Base-by-base conservation (phyloP, 2,113 vertebrate species). In the Mionectes macconnelli region DNA sequence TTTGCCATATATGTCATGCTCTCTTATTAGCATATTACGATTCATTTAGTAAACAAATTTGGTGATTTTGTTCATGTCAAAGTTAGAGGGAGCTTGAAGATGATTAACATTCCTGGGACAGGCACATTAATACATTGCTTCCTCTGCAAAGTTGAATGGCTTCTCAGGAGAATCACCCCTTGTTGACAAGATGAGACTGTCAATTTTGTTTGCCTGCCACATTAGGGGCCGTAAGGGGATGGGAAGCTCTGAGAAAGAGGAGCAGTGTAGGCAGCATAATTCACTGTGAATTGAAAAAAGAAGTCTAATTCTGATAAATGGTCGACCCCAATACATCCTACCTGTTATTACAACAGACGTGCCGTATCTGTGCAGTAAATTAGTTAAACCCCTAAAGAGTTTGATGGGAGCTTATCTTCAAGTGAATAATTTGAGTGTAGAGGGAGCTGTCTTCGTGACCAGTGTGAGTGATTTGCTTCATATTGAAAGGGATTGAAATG, bases 141-240 rank as follows among this genome's bases (percentile, higher is more conserved):
- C 98, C 98, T 99, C 98, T 98, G 98, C 98, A 98, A 98, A 98
- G 98, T 98, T 98, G 98, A 98, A 98, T 98, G 97, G 98, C 97
- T 98, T 98, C 99, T 99, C 98, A 73, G 77, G 99, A 98, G 98
- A 99, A 98, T 98, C 95, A 47, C 98, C 98, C 98, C 98, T 97
- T 98, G 98, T 99, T 98, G 98, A 99, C 98, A 98, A 99, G 98
- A 99, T 98, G 99, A 99, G 99, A 98, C 98, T 98, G 98, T 99
- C 98, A 99, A 98, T 99, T 99, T 99, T 98, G 98, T 99, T 99
- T 99, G 98, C 98, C 98, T 99, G 99, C 98, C 99, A 99, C 98
- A 99, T 99, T 99, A 99, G 97, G 97, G 98, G 98, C 98, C 98
- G n/a, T 98, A 96, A 98, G 98, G 98, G 98, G 98, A 97, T 96